Conservation (phyloP, 2,797 vertebrate species). For the Antrozous pallidus region DNA sequence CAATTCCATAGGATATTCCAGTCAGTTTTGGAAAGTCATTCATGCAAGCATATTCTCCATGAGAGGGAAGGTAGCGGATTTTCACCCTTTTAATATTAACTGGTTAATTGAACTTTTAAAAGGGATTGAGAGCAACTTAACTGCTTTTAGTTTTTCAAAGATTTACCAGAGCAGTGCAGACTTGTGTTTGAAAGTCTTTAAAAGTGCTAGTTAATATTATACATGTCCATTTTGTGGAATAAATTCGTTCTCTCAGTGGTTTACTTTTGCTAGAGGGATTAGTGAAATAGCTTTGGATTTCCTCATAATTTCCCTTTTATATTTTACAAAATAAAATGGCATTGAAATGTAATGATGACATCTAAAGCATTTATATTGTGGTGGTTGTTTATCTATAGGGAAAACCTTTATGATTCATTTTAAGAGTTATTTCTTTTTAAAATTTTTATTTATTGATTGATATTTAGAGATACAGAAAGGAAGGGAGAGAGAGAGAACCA, state of each 20-base stretch:
- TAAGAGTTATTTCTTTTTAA: background rate
- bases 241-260: slow-evolving; percentile 46
- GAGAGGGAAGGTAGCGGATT: slow-evolving; percentile 43
- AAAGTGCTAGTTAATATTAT: slow-evolving; percentile 47
- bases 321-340: slow-evolving; percentile 45
- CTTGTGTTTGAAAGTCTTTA: slow-evolving; percentile 50
- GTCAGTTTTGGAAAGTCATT: slow-evolving; percentile 55
- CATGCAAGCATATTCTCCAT: background rate
- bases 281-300: slow-evolving; percentile 45
- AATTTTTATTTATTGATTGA: background rate
- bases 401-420: slow-evolving; percentile 23
- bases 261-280: slow-evolving; percentile 48
- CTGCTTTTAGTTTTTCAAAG: slow-evolving; percentile 47
- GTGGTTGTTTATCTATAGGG: background rate
- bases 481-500: background rate
- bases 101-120: slow-evolving; percentile 47
- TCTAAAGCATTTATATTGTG: slow-evolving; percentile 32
- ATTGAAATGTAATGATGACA: background rate
- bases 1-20: slow-evolving; percentile 47
- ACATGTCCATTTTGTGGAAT: slow-evolving; percentile 47
- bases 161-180: slow-evolving; percentile 40
- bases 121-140: background rate
- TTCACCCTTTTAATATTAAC: slow-evolving; percentile 13
- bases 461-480: background rate
- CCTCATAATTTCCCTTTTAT: slow-evolving; percentile 56